Evolutionary conservation across 2,888 invertebrate species (phyloP), one percentile per base, ranked within the genome.

Genomic region (Matsumyia berberina): DNA sequence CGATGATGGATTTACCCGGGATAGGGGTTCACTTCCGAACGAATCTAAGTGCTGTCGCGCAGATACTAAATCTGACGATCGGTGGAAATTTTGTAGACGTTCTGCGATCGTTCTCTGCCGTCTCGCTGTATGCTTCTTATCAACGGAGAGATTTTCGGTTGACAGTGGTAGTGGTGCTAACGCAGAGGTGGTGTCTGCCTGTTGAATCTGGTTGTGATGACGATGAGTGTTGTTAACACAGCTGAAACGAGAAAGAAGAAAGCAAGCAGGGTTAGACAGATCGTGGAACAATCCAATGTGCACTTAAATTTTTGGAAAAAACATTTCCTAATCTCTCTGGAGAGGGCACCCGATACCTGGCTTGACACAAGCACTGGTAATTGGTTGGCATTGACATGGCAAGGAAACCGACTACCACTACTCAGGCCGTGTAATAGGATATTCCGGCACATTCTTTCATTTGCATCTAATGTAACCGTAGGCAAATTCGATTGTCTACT

Each of bases 81-180:
- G 80, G 39, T 70, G 74, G 66, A 85, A 85, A 53, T 70, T 85
- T 66, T 46, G 51, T 29, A 85, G 74, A 60, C 85, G 85, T 55
- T 85, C 85, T 33, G 85, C 80, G 64, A 85, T 58, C 49, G 85
- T 80, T 70, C 46, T 80, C 8, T 49, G 62, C 44, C 70, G 67
- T 24, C 19, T 83, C 7, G 37, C 44, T 74, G 39, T 31, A 53
- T 46, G 60, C 17, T 39, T 60, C 80, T 85, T 85, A 80, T 85
- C 79, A 80, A 31, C 29, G 5, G 42, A 69, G 37, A 57, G 85
- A 67, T 53, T 64, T 62, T 51, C 73, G 6, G 5, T 24, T n/a
- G 51, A 62, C 37, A 62, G 62, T 19, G 3, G n/a, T 60, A 15
- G 17, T 42, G 67, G 33, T 33, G 24, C 4, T 24, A 4, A 24